Evolutionary conservation across 2,888 invertebrate genomes (phyloP).

Genomic region (Lasius fuliginosus): DNA sequence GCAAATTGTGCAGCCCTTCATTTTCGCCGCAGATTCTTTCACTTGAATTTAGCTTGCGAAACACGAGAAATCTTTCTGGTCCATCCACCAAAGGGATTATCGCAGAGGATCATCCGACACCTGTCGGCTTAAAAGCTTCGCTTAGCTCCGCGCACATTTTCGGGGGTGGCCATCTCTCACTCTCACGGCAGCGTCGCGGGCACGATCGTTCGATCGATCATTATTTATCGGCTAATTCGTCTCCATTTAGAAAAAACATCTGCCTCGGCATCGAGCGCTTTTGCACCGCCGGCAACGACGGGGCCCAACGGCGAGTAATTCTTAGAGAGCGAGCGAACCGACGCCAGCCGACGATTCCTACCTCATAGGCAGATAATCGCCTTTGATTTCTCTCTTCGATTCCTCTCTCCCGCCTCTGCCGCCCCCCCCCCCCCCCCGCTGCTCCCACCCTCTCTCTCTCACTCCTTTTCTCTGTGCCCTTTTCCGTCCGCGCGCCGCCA

Average conservation of each 20-base stretch:
- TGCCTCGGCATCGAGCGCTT: conserved; percentile 73
- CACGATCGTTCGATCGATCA: conserved; percentile 75
- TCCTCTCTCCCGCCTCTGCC: conserved; percentile 75
- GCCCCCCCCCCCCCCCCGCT: not conserved
- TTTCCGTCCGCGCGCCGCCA: conserved; percentile 68
- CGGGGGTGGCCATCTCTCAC: conserved; percentile 7
- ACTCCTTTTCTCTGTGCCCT: conserved; percentile 79
- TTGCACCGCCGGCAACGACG: conserved; percentile 76
- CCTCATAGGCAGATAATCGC: conserved; percentile 86
- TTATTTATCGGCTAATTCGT: conserved; percentile 84
- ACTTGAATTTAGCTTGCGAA: conserved; percentile 27
- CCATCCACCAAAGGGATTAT: conserved; percentile 30
- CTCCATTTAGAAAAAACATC: conserved; percentile 83
- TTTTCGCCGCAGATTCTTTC: not conserved
- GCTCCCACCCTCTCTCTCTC: conserved; percentile 44
- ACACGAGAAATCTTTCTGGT: not conserved
- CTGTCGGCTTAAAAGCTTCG: conserved; percentile 45
- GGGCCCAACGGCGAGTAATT: conserved; percentile 78
- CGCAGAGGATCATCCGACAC: conserved; percentile 53
- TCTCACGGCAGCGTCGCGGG: conserved; percentile 58
- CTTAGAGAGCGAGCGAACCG: conserved; percentile 74
- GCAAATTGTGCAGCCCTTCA: not conserved
- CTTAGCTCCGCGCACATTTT: conserved; percentile 35
- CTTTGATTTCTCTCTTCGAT: conserved; percentile 86
- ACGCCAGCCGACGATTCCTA: conserved; percentile 83